Percentiles rank a stretch among this genome's conserved stretches.
Conservation (phyloP, 2,888 invertebrate genomes). For the Philereme vetulata region DNA sequence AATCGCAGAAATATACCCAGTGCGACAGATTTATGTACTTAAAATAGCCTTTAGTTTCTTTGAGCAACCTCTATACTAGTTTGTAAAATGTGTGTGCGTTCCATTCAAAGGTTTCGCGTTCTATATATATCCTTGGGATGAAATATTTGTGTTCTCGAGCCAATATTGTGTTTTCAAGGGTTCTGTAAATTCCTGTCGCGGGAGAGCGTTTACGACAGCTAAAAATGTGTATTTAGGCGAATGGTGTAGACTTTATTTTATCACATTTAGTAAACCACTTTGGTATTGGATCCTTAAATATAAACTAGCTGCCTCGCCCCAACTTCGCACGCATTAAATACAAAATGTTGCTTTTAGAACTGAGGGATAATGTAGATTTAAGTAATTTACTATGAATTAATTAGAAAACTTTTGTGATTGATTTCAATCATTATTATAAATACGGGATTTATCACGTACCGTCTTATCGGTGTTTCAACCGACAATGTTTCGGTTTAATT, state of each 20-base stretch:
- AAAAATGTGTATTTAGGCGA: constrained; percentile 7
- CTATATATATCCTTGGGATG: constrained; percentile 19
- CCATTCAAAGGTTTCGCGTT: constrained; percentile 15
- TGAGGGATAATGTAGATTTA: too few relatives aligned
- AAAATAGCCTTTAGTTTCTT: neutral
- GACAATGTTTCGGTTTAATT: too few relatives aligned
- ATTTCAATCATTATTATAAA: too few relatives aligned
- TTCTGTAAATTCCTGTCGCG: constrained; percentile 15
- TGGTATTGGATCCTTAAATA: neutral
- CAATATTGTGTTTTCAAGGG: constrained; percentile 30
- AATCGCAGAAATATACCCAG: neutral
- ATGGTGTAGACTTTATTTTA: neutral
- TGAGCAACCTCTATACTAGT: constrained; percentile 1
- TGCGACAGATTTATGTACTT: too few relatives aligned
- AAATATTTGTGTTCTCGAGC: constrained; percentile 18
- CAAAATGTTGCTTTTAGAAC: too few relatives aligned
- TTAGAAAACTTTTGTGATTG: too few relatives aligned
- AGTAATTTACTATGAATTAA: too few relatives aligned
- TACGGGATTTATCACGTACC: too few relatives aligned
- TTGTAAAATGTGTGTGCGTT: constrained; percentile 8
- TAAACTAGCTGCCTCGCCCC: too few relatives aligned
- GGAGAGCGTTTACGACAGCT: neutral
- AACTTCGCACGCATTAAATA: too few relatives aligned
- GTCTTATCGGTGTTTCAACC: too few relatives aligned
- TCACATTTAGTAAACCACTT: neutral